Evolutionary conservation across 2,888 invertebrate genomes (phyloP), one percentile per base, ranked within the genome.

Genomic region (Orchesellides sinensis): DNA sequence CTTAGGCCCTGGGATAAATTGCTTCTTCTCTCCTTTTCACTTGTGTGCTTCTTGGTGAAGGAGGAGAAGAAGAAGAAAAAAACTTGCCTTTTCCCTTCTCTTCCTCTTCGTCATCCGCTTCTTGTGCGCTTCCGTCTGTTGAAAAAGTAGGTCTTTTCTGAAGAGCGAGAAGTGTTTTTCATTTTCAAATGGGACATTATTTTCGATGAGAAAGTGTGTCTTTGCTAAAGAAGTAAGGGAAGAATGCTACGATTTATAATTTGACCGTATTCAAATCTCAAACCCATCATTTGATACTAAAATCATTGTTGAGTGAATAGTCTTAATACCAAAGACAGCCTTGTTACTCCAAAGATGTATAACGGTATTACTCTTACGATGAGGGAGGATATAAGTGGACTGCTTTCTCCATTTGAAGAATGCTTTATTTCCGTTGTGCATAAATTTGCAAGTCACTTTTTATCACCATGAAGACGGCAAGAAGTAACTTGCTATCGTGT

Each of bases 1-100:
- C 80, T 73, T 73, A 80, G 80, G 80, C 73, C 63, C 80, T 68
- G 21, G 66, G 66, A 80, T 80, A 80, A 80, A 80, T 80, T 80
- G 73, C 80, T 73, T 72, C 52, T 72, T 40, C 70, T 72, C 45
- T 56, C 70, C 8, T 73, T 40, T 56, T 61, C 59, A 19, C 56
- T 73, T 73, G 61, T 59, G 19, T 19, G 49, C 17, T 49, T n/a
- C 29, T 49, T 47, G 47, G 65, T 23, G 25, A 65, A 17, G n/a
- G 52, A 10, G 52, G 6, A 19, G 17, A 17, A 19, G 52, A 52
- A 5, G 17, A 17, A 17, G 52, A 29, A 61, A 61, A 45, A 45
- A 65, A 65, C 40, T 65, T 45, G 23, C 21, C 32, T 66, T 66
- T 23, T n/a, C 45, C 40, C 23, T 45, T 27, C 65, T 19, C 27